Evolutionary conservation across 1,140 invertebrate species (phyloP).

Genomic region (Hypothenemus hampei): DNA sequence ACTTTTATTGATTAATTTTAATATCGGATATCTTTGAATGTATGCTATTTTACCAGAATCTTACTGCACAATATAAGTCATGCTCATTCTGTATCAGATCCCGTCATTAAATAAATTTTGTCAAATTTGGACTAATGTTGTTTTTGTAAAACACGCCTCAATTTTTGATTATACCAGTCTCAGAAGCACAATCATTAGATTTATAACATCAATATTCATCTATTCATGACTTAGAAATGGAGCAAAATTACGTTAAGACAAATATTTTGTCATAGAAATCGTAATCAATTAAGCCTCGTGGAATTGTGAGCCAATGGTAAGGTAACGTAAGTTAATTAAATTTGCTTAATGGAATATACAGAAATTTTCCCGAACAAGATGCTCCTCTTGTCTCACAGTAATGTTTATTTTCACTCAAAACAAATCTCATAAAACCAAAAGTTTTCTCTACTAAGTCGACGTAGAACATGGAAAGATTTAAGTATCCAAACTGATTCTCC

Average conservation of each 20-base stretch:
- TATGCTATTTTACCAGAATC: too few relatives aligned
- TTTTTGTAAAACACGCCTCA: too few relatives aligned
- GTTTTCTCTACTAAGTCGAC: constrained; percentile 1
- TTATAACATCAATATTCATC: neutral
- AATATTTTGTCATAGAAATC: neutral
- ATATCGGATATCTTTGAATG: too few relatives aligned
- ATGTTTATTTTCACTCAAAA: constrained; percentile 12
- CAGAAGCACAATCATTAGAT: neutral
- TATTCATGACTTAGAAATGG: neutral
- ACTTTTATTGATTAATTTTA: too few relatives aligned
- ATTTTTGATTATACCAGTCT: neutral
- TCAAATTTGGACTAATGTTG: too few relatives aligned
- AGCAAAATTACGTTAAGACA: neutral
- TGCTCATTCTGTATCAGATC: too few relatives aligned
- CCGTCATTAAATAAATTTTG: too few relatives aligned
- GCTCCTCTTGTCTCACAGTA: constrained; percentile 1
- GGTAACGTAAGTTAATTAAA: constrained; percentile 1
- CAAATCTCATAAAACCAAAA: constrained; percentile 12
- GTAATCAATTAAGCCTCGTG: neutral
- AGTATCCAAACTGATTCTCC: constrained; percentile 6
- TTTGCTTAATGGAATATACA: constrained; percentile 1
- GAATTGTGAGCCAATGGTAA: neutral
- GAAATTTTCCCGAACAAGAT: constrained; percentile 2
- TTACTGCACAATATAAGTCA: too few relatives aligned
- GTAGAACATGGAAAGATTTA: constrained; percentile 7